These are phyloP conservation scores for Sinocyclocheilus grahami DNA, from an alignment of 2,113 vertebrate species.

Conservation along the genomic window DNA sequence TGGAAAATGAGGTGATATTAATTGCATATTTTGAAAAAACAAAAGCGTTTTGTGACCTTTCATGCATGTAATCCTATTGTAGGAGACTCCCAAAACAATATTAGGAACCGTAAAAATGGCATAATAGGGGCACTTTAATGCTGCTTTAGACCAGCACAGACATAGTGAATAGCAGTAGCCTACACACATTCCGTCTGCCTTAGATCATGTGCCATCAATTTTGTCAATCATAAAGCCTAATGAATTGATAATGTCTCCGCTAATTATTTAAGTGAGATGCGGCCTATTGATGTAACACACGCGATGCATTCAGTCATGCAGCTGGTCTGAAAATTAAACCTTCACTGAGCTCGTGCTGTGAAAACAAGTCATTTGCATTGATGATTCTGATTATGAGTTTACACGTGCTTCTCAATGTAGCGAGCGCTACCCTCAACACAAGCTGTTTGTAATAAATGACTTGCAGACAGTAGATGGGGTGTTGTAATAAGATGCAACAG, in stretches of 20 bases:
- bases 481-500: slow-evolving; percentile 23
- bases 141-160: not conserved
- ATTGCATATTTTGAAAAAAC: too few relatives aligned
- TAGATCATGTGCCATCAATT: not conserved
- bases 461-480: not conserved
- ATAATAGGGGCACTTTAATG: too few relatives aligned
- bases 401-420: not conserved
- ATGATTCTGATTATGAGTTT: not conserved
- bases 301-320: not conserved
- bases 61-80: too few relatives aligned
- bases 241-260: not conserved
- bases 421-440: not conserved
- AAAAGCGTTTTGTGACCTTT: too few relatives aligned
- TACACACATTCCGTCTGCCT: not conserved
- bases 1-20: too few relatives aligned
- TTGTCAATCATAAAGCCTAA: not conserved
- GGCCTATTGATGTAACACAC: not conserved
- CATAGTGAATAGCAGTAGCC: not conserved
- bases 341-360: not conserved
- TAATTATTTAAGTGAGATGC: not conserved
- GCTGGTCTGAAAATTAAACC: slow-evolving; percentile 19
- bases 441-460: slow-evolving; percentile 28
- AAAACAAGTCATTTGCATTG: slow-evolving; percentile 8
- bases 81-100: too few relatives aligned
- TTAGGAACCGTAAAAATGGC: too few relatives aligned